Percentiles rank a stretch among this genome's conserved stretches.
Conservation (phyloP, 2,113 vertebrate genomes). For the Willisornis vidua region DNA sequence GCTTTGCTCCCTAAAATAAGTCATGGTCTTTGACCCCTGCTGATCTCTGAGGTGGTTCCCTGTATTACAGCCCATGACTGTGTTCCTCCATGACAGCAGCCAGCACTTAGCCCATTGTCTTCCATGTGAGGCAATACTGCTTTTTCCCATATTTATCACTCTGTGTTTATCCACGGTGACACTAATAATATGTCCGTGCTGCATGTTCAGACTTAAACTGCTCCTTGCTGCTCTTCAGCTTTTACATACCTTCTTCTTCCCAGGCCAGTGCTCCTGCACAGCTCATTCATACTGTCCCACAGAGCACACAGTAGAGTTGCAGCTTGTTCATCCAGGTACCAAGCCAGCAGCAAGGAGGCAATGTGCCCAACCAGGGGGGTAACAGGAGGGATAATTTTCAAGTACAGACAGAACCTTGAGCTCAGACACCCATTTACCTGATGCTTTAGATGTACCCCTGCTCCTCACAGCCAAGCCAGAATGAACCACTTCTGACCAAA, state of each 20-base stretch:
- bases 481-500: neutral
- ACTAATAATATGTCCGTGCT: neutral
- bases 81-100: rapidly evolving
- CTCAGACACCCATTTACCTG: neutral
- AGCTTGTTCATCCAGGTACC: neutral
- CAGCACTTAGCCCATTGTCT: neutral
- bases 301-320: neutral
- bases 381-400: no score
- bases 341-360: neutral
- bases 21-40: neutral
- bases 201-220: neutral
- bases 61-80: neutral
- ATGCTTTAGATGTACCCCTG: neutral
- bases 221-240: neutral
- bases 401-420: neutral
- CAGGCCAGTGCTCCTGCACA: neutral
- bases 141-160: neutral
- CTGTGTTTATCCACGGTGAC: neutral
- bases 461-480: neutral
- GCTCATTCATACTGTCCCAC: neutral
- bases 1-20: neutral
- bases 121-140: neutral
- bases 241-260: neutral
- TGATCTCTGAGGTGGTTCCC: neutral
- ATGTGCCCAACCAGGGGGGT: neutral